A percentile compares a stretch with the other conserved stretches of the same genome.
phyloP scores from a whole-genome alignment of 2,797 vertebrate species.

The Danionella dracula region DNA sequence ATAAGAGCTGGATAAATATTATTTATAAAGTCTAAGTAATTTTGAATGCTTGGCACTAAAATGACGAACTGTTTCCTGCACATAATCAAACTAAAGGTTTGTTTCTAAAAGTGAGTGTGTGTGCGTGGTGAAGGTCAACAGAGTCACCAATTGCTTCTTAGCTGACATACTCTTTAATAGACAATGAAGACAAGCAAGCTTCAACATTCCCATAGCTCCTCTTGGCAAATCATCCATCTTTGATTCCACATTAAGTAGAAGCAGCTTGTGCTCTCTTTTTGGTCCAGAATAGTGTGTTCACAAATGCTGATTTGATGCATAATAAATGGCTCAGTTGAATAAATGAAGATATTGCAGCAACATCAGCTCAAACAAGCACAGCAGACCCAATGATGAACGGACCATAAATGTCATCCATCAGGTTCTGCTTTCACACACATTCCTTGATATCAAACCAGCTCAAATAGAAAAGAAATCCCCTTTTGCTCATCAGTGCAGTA shows the following conservation, averaged over 20 bases:
- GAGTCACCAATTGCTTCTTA: too few relatives aligned
- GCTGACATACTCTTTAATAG: not conserved
- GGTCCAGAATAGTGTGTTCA: not conserved
- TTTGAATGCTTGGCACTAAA: not conserved
- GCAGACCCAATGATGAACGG: not conserved
- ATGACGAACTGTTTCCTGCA: not conserved
- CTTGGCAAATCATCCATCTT: not conserved
- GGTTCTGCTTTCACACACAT: not conserved
- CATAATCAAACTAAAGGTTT: too few relatives aligned
- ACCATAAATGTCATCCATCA: not conserved
- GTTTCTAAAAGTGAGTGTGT: too few relatives aligned
- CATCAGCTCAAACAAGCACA: not conserved
- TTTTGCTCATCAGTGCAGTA: not conserved
- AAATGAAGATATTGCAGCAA: conserved; percentile 4
- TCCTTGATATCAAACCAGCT: not conserved
- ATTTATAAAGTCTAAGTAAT: not conserved
- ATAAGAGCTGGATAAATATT: not conserved
- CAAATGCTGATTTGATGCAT: not conserved
- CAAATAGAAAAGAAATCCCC: not conserved
- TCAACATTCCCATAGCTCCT: not conserved
- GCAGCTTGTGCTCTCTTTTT: not conserved
- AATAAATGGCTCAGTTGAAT: conserved; percentile 13
- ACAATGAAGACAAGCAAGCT: not conserved
- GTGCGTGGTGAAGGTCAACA: too few relatives aligned
- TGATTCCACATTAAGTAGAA: not conserved